phyloP scores from a whole-genome alignment of 1,140 invertebrate species.

The Oreohelix idahoensis region DNA sequence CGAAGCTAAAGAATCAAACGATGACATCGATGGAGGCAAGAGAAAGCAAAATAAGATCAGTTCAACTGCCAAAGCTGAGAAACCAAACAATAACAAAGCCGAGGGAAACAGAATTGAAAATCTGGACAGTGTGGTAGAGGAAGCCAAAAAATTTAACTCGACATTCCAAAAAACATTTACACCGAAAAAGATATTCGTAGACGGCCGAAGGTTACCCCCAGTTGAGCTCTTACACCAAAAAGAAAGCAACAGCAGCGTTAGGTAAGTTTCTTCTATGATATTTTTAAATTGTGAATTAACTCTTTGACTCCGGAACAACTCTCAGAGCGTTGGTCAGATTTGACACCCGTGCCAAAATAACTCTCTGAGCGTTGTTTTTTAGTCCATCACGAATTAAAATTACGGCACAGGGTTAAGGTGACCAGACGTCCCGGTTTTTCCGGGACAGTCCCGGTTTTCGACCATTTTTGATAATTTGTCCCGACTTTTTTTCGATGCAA shows the following conservation, averaged over 20 bases:
- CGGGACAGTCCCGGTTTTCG: no score
- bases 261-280: conserved; percentile 61
- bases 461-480: no score
- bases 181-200: conserved; percentile 67
- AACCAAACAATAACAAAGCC: conserved; percentile 15
- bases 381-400: no score
- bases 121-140: conserved; percentile 30
- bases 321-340: no score
- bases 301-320: no score
- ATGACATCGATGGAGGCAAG: no score
- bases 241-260: conserved; percentile 67
- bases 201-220: conserved; percentile 63
- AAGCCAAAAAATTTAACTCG: conserved; percentile 61
- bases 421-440: no score
- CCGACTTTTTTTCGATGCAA: no score
- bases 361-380: no score
- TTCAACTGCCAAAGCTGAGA: not conserved
- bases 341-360: no score
- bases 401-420: no score
- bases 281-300: not conserved
- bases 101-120: conserved; percentile 35
- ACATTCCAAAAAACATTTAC: conserved; percentile 56
- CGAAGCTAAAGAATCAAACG: not conserved
- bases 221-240: conserved; percentile 65
- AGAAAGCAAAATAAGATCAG: not conserved